phyloP scores from a whole-genome alignment of 2,888 invertebrate species.

The Scaptomyza cyrtandrae region DNA sequence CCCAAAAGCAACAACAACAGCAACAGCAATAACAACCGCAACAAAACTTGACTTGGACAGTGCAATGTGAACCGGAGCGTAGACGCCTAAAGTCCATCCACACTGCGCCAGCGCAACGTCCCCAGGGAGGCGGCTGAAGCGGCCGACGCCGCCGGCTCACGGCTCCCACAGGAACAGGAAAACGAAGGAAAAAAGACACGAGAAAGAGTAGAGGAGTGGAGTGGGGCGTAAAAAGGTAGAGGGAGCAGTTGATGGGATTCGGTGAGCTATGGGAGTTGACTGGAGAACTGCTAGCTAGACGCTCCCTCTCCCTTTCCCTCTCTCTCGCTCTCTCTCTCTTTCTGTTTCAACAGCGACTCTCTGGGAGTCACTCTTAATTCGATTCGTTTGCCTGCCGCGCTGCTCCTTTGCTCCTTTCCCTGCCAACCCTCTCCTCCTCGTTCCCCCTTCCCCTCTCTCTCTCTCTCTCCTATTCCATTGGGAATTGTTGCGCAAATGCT shows the following conservation, averaged over 20 bases:
- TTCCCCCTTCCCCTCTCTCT: conserved; percentile 3
- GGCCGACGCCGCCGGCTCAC: conserved; percentile 58
- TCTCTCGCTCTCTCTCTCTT: background rate
- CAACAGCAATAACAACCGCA: conserved; percentile 21
- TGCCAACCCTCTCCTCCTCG: conserved; percentile 21
- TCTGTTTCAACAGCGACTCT: conserved; percentile 25
- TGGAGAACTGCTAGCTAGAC: conserved; percentile 42
- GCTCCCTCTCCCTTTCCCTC: conserved; percentile 20
- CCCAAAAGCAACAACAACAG: conserved; percentile 17
- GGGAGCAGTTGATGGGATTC: conserved; percentile 4
- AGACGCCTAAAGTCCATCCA: conserved; percentile 38
- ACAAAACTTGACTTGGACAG: conserved; percentile 43
- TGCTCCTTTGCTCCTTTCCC: conserved; percentile 52
- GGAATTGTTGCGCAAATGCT: conserved; percentile 78
- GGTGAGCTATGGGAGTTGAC: conserved; percentile 7
- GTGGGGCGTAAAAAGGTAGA: conserved; percentile 2
- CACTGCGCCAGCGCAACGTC: conserved; percentile 67
- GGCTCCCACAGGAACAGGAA: conserved; percentile 11
- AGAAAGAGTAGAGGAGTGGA: background rate
- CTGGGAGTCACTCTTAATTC: conserved; percentile 81
- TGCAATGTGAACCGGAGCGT: conserved; percentile 33
- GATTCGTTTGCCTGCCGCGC: conserved; percentile 80
- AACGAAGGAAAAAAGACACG: background rate
- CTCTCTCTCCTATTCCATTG: conserved; percentile 29
- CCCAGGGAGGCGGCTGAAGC: conserved; percentile 66